A percentile compares a stretch with the other conserved stretches of the same genome.
Evolutionary conservation across 2,113 vertebrate genomes (phyloP).

Genomic region (Rhadina sibilatrix): DNA sequence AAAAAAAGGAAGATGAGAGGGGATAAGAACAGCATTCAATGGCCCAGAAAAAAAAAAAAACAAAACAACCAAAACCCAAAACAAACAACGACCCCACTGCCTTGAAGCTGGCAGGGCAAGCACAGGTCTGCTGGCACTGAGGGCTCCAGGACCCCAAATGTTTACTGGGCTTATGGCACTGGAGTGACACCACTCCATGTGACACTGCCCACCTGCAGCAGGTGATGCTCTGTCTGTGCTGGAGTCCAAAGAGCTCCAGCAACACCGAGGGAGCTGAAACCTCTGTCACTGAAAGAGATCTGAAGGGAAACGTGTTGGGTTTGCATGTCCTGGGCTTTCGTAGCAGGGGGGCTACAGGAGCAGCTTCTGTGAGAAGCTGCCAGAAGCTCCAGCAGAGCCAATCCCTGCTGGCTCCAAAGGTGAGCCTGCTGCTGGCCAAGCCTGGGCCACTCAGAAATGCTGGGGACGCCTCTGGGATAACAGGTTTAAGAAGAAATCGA

Average conservation of each 20-base stretch:
- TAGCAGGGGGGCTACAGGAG: background rate
- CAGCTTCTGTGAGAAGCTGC: background rate
- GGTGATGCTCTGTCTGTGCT: accelerated
- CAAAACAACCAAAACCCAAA: too few species aligned
- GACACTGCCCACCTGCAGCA: background rate
- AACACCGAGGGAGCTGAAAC: background rate
- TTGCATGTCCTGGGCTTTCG: background rate
- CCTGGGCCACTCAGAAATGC: background rate
- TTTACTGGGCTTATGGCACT: background rate
- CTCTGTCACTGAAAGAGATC: background rate
- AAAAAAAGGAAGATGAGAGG: background rate
- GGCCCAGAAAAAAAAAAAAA: background rate
- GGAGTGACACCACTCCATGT: background rate
- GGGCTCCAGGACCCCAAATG: background rate
- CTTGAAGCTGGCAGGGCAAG: background rate
- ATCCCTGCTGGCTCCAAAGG: background rate
- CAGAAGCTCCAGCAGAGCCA: background rate
- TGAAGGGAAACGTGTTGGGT: background rate
- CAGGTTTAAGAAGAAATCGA: background rate
- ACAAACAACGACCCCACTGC: background rate
- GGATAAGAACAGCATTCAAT: background rate
- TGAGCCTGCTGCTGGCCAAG: background rate
- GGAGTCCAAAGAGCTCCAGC: background rate
- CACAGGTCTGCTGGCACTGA: background rate
- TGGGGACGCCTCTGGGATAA: background rate